A percentile compares a stretch with the other conserved stretches of the same genome.
Conservation (phyloP, 2,888 invertebrate species). For the Hemicrepidius hirtus region DNA sequence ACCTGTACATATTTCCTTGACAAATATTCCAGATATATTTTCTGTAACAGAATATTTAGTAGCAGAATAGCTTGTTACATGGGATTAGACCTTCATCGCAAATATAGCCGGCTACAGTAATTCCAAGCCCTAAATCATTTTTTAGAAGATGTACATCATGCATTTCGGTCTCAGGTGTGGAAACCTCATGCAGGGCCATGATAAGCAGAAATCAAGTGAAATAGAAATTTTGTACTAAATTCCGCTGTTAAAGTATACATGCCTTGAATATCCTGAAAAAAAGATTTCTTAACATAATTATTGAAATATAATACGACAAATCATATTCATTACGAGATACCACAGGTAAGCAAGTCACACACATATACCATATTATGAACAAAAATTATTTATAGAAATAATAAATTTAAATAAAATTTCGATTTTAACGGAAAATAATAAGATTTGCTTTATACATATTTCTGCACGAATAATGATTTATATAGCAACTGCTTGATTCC, state of each 20-base stretch:
- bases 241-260: conserved; percentile 3
- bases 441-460: no score
- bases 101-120: conserved; percentile 97
- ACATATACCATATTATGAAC: no score
- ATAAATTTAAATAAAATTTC: no score
- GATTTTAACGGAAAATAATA: no score
- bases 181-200: conserved; percentile 64
- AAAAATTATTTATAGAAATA: no score
- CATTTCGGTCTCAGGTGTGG: conserved; percentile 91
- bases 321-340: no score
- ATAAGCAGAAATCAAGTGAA: neutral
- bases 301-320: no score
- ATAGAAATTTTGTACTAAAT: conserved; percentile 5
- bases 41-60: conserved; percentile 75
- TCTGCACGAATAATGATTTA: no score
- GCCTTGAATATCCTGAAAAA: conserved; percentile 16
- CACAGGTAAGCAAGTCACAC: no score
- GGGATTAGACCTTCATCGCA: conserved; percentile 86
- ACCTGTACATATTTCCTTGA: conserved; percentile 97
- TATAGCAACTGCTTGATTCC: no score
- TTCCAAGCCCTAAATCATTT: conserved; percentile 94
- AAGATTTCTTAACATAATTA: neutral
- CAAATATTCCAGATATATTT: conserved; percentile 99
- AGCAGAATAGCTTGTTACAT: conserved; percentile 20
- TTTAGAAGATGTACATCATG: conserved; percentile 93